A percentile compares a stretch with the other conserved stretches of the same genome.
Evolutionary conservation across 2,888 invertebrate species (phyloP).

Genomic region (Brachynemurus nebulosus): DNA sequence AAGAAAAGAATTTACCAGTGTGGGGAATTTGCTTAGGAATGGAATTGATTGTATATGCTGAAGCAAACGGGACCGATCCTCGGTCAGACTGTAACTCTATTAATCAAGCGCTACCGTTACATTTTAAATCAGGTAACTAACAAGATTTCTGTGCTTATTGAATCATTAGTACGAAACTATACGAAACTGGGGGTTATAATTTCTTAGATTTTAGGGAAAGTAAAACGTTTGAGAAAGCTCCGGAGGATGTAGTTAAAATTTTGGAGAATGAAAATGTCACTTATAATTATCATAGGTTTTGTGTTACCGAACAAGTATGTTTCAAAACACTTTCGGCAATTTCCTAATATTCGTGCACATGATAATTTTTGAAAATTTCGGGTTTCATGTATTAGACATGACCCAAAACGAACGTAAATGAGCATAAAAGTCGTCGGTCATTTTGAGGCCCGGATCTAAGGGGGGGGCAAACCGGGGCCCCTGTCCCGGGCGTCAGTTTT

Average conservation of each 20-base stretch:
- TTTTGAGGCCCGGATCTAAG: no score
- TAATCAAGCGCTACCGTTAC: conserved; percentile 45
- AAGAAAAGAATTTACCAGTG: conserved; percentile 58
- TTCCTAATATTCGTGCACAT: no score
- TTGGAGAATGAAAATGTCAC: conserved; percentile 50
- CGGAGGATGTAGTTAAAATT: conserved; percentile 41
- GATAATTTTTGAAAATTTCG: no score
- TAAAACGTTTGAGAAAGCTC: conserved; percentile 47
- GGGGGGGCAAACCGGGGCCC: no score
- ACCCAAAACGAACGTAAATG: no score
- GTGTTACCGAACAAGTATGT: conserved; percentile 47
- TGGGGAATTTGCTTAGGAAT: conserved; percentile 86
- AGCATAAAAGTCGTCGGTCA: no score
- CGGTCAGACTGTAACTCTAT: conserved; percentile 45
- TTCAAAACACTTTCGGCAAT: no score
- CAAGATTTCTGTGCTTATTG: conserved; percentile 13
- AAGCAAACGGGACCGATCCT: conserved; percentile 38
- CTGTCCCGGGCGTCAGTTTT: no score
- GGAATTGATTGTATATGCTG: conserved; percentile 56
- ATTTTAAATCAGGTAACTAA: conserved; percentile 54
- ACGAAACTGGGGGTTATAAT: background rate
- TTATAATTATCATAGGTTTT: conserved; percentile 59
- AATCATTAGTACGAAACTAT: background rate
- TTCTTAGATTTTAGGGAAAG: conserved; percentile 44
- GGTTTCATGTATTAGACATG: no score